Conservation (phyloP, 1,140 invertebrate species). For the Berghia stephanieae region DNA sequence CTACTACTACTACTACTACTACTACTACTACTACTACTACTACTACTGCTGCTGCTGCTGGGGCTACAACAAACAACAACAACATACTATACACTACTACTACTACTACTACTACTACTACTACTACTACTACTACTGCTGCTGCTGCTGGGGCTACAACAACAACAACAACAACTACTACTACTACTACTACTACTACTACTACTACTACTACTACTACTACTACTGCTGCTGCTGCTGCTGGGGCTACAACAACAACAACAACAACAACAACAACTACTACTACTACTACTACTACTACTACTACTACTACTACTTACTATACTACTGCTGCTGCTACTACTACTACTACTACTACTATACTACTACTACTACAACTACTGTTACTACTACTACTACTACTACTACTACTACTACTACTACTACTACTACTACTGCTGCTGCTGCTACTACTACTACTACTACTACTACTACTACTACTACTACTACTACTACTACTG, state of each 20-base stretch:
- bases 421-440: conserved; percentile 33
- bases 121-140: conserved; percentile 18
- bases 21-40: conserved; percentile 16
- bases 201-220: conserved; percentile 15
- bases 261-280: conserved; percentile 12
- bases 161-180: not conserved
- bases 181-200: conserved; percentile 17
- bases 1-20: conserved; percentile 24
- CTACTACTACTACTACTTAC: too few relatives aligned
- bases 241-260: too few relatives aligned
- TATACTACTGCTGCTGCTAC: conserved; percentile 21
- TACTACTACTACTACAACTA: too few relatives aligned
- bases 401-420: conserved; percentile 34
- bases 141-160: too few relatives aligned
- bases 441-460: conserved; percentile 31
- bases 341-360: conserved; percentile 34
- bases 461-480: conserved; percentile 7
- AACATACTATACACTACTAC: too few relatives aligned
- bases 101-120: conserved; percentile 2
- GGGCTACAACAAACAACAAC: too few relatives aligned
- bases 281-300: not conserved
- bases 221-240: conserved; percentile 15
- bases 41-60: conserved; percentile 22
- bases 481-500: conserved; percentile 14
- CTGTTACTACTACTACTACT: conserved; percentile 33